phyloP scores from a whole-genome alignment of 1,140 invertebrate species.

The Lepidurus couesii region DNA sequence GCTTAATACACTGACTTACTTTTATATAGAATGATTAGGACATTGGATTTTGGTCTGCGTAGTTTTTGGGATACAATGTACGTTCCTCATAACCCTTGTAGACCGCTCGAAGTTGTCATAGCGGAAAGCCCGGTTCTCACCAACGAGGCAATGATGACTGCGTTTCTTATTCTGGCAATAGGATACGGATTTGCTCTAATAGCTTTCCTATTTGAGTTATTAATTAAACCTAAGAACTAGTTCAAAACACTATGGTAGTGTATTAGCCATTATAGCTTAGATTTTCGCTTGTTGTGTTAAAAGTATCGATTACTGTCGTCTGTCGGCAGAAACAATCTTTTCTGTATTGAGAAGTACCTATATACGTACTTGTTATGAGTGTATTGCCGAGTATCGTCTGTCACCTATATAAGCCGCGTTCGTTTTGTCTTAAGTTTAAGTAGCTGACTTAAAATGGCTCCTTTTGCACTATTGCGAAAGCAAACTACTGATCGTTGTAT shows the following conservation, averaged over 20 bases:
- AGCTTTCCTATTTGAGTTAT: background rate
- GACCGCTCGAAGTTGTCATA: background rate
- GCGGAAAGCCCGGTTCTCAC: background rate
- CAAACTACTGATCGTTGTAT: too few relatives aligned
- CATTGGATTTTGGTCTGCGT: background rate
- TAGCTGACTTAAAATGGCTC: too few relatives aligned
- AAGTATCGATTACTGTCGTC: too few relatives aligned
- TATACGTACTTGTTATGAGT: too few relatives aligned
- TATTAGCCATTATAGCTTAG: too few relatives aligned
- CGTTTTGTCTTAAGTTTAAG: too few relatives aligned
- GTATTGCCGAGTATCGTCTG: too few relatives aligned
- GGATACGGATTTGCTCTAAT: background rate
- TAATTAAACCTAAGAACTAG: background rate
- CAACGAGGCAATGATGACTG: background rate
- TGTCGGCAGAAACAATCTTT: too few relatives aligned
- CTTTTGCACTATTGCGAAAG: too few relatives aligned
- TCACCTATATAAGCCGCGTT: too few relatives aligned
- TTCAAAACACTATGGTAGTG: background rate
- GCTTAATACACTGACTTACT: background rate
- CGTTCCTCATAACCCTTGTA: background rate
- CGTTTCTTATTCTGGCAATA: background rate
- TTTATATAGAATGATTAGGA: background rate
- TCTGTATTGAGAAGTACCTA: too few relatives aligned
- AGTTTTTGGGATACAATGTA: background rate
- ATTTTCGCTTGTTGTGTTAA: too few relatives aligned